Evolutionary conservation across 2,113 vertebrate genomes (phyloP).

Genomic region (Seriola quinqueradiata): DNA sequence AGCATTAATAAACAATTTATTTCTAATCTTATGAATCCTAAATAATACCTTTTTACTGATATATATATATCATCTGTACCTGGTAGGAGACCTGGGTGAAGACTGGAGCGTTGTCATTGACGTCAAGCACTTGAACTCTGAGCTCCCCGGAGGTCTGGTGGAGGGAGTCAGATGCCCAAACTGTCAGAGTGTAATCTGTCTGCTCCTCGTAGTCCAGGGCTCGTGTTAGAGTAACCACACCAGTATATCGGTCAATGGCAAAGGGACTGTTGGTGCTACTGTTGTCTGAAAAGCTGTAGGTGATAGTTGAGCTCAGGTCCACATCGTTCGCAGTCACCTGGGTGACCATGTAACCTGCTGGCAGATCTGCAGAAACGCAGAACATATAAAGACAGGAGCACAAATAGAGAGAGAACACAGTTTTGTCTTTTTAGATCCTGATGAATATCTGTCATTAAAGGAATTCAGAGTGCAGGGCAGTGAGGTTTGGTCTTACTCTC

Average conservation of each 20-base stretch:
- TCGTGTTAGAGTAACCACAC: slow-evolving; percentile 84
- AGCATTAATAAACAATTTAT: not conserved
- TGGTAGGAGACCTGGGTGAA: slow-evolving; percentile 91
- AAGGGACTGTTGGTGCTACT: slow-evolving; percentile 84
- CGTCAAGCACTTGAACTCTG: slow-evolving; percentile 85
- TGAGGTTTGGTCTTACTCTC: slow-evolving; percentile 88
- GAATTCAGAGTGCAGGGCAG: not conserved
- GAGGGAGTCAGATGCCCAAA: slow-evolving; percentile 88
- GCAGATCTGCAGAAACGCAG: slow-evolving; percentile 83
- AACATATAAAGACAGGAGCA: not conserved
- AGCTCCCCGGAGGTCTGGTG: slow-evolving; percentile 87
- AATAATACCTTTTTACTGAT: not conserved
- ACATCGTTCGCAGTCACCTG: slow-evolving; percentile 88
- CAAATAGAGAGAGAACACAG: not conserved
- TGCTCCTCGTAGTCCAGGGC: slow-evolving; percentile 90
- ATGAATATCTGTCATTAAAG: not conserved
- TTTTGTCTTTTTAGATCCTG: not conserved
- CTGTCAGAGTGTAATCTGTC: slow-evolving; percentile 78
- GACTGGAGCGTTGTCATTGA: slow-evolving; percentile 93
- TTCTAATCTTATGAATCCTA: not conserved
- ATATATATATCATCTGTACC: slow-evolving; percentile 55
- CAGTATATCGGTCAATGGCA: slow-evolving; percentile 86
- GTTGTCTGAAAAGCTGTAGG: slow-evolving; percentile 86
- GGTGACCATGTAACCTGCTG: slow-evolving; percentile 87
- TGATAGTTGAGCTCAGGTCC: slow-evolving; percentile 88